These are phyloP conservation scores for Scaptomyza graminum DNA, from an alignment of 1,140 invertebrate genomes.

Conservation along the genomic window DNA sequence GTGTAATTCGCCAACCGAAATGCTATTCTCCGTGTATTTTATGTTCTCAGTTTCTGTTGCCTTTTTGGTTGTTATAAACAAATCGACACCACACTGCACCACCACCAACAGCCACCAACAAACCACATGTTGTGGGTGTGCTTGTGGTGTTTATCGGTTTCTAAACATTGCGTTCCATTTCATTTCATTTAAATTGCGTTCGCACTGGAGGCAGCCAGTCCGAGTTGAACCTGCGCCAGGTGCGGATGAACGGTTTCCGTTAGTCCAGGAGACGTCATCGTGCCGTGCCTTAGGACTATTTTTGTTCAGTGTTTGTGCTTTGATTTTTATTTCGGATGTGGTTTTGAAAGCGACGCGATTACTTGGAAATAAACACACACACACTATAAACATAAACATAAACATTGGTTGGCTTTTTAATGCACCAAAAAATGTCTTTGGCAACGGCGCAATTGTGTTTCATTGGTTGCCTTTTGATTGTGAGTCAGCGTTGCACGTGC, in stretches of 20 bases:
- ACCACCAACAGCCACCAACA: neutral
- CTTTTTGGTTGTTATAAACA: conserved; percentile 63
- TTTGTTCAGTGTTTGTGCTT: conserved; percentile 7
- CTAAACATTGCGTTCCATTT: conserved; percentile 19
- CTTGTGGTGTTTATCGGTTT: neutral
- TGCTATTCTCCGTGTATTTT: neutral
- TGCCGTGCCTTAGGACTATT: conserved; percentile 29
- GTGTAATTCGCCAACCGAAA: neutral
- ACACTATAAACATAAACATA: conserved; percentile 56
- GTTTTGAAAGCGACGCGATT: conserved; percentile 37
- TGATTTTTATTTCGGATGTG: conserved; percentile 22
- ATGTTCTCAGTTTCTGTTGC: conserved; percentile 16
- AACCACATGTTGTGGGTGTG: conserved; percentile 13
- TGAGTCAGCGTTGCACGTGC: conserved; percentile 11
- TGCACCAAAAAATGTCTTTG: conserved; percentile 27
- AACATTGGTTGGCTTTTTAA: conserved; percentile 25
- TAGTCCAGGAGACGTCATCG: conserved; percentile 23
- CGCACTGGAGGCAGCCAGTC: conserved; percentile 34
- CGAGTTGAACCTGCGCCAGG: conserved; percentile 55
- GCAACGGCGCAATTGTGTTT: conserved; percentile 43
- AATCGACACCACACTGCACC: conserved; percentile 33
- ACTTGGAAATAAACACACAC: conserved; percentile 56
- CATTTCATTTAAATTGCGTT: conserved; percentile 19
- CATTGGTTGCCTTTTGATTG: conserved; percentile 9
- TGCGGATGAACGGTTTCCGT: conserved; percentile 47